phyloP scores from a whole-genome alignment of 2,113 vertebrate genomes.

The Brachypteracias leptosomus region DNA sequence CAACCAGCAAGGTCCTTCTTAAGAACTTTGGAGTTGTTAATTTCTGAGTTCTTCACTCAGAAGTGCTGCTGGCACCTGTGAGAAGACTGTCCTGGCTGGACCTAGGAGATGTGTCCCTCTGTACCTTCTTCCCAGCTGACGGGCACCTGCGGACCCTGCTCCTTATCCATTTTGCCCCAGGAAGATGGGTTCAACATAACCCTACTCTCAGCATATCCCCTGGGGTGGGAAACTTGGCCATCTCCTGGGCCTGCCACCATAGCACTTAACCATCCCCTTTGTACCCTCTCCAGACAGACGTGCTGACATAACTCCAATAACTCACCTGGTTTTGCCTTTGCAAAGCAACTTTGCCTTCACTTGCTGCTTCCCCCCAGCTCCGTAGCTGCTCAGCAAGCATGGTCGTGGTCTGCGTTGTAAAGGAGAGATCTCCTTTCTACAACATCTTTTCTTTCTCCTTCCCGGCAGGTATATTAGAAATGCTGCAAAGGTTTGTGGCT shows the following conservation, averaged over 20 bases:
- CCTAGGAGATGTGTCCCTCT: not conserved
- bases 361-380: not conserved
- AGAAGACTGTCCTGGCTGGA: not conserved
- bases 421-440: not conserved
- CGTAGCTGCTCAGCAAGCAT: not conserved
- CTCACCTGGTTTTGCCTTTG: not conserved
- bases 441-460: not conserved
- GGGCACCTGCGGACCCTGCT: rapidly evolving
- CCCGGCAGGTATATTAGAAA: not conserved
- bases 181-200: not conserved
- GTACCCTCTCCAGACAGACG: not conserved
- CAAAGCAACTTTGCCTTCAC: not conserved
- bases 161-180: not conserved
- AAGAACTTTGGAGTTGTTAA: not conserved
- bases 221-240: not conserved
- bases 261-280: not conserved
- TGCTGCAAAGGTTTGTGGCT: not conserved
- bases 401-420: not conserved
- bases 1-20: not conserved
- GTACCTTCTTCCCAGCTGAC: not conserved
- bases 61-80: not conserved
- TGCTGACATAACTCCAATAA: not conserved
- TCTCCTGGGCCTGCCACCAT: not conserved
- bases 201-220: not conserved
- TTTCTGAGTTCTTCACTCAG: too few relatives aligned